Conservation (phyloP, 30 jellyfish, hydroid and myxozoan species). For the Aurelia coerulea region DNA sequence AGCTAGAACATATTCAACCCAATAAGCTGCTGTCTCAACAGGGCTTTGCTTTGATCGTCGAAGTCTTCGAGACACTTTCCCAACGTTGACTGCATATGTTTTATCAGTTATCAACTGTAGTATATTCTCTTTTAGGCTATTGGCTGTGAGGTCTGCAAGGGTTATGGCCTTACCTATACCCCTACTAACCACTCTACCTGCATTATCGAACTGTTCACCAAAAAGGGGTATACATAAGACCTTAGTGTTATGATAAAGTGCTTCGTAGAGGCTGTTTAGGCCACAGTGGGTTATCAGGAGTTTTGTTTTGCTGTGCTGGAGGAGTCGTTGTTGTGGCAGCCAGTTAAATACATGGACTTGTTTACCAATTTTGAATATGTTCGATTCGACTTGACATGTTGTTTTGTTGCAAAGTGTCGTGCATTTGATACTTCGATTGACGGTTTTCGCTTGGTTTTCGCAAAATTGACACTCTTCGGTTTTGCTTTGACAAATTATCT, state of each 20-base stretch:
- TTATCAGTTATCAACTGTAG: background rate
- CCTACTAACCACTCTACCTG: slow-evolving; percentile 67
- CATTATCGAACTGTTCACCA: slow-evolving; percentile 80
- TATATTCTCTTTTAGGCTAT: slow-evolving; percentile 22
- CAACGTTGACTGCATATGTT: slow-evolving; percentile 21
- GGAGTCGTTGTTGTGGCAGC: slow-evolving; percentile 78
- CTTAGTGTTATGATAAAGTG: slow-evolving; percentile 60
- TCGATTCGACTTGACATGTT: background rate
- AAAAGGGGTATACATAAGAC: slow-evolving; percentile 72
- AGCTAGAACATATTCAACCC: slow-evolving; percentile 53
- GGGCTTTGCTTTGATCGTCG: slow-evolving; percentile 53
- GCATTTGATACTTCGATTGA: background rate
- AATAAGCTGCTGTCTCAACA: slow-evolving; percentile 50
- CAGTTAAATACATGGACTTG: slow-evolving; percentile 59
- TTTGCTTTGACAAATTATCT: background rate
- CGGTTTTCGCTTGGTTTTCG: background rate
- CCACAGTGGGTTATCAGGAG: slow-evolving; percentile 79
- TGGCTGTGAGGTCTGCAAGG: slow-evolving; percentile 5
- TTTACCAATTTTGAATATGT: slow-evolving; percentile 28
- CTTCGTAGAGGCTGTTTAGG: slow-evolving; percentile 75
- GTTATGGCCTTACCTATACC: slow-evolving; percentile 62
- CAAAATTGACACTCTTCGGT: background rate
- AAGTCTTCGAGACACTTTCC: slow-evolving; percentile 39
- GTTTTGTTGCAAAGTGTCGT: slow-evolving; percentile 16
- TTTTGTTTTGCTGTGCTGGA: slow-evolving; percentile 36